These are phyloP conservation scores for Euura lappo DNA, from an alignment of 1,140 invertebrate genomes.

Conservation along the genomic window DNA sequence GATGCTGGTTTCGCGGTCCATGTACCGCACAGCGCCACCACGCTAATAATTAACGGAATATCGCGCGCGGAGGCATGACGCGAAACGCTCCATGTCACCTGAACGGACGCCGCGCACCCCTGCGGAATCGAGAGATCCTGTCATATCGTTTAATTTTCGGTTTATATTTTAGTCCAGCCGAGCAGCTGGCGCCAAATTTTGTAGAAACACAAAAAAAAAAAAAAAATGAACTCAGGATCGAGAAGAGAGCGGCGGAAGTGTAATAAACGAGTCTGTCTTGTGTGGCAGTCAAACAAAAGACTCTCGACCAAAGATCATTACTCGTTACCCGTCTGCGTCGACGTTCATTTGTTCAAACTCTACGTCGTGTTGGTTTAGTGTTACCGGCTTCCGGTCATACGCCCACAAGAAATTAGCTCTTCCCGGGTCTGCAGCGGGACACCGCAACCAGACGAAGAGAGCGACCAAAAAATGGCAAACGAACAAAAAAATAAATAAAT, in stretches of 20 bases:
- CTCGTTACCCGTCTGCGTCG: neutral
- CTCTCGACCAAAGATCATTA: slow-evolving; percentile 3
- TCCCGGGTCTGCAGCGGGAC: neutral
- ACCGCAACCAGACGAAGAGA: neutral
- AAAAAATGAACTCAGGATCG: neutral
- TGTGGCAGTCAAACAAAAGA: neutral
- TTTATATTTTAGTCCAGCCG: no score
- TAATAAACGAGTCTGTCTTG: neutral
- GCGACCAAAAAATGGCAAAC: neutral
- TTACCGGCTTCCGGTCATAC: neutral
- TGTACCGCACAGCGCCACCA: slow-evolving; percentile 39
- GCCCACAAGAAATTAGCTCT: slow-evolving; percentile 1
- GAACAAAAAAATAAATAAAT: neutral
- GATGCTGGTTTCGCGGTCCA: slow-evolving; percentile 59
- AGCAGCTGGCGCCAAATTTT: no score
- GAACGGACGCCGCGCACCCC: neutral
- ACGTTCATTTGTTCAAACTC: slow-evolving; percentile 2
- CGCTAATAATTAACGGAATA: slow-evolving; percentile 55
- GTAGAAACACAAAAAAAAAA: neutral
- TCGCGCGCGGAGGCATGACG: neutral
- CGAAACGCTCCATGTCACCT: neutral
- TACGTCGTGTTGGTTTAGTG: neutral
- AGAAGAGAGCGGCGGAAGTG: neutral
- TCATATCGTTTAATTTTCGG: no score
- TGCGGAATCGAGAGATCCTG: neutral